Conservation (phyloP, 2,113 vertebrate genomes). For the Hippocampus guttulatus region DNA sequence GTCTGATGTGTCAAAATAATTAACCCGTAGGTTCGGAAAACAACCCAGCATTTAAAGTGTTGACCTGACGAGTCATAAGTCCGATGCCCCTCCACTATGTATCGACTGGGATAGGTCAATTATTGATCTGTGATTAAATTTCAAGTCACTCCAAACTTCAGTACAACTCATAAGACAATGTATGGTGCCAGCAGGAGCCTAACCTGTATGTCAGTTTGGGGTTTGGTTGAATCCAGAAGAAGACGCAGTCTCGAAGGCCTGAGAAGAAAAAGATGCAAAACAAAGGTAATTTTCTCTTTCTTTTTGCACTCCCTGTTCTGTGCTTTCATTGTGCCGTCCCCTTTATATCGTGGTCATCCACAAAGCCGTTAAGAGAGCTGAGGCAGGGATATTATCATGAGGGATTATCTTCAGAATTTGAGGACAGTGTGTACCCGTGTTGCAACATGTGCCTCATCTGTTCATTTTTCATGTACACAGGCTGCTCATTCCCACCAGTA, state of each 20-base stretch:
- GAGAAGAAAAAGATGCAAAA: slow-evolving; percentile 33
- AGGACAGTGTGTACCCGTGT: slow-evolving; percentile 10
- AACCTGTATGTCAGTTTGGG: slow-evolving; percentile 25
- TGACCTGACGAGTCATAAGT: too few relatives aligned
- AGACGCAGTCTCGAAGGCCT: not conserved
- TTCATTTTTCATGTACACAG: not conserved
- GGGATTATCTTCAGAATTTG: slow-evolving; percentile 21
- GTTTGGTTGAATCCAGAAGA: not conserved
- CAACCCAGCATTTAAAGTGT: too few relatives aligned
- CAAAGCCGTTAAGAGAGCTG: slow-evolving; percentile 28
- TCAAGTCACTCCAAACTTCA: not conserved
- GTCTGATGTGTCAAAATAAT: too few relatives aligned
- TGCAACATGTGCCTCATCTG: not conserved
- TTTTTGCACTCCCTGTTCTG: slow-evolving; percentile 38
- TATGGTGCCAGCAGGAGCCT: not conserved
- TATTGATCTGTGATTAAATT: too few relatives aligned
- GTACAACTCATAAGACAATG: not conserved
- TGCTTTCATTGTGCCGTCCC: not conserved
- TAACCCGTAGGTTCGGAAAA: too few relatives aligned
- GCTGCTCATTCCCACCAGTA: not conserved
- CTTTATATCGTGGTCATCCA: slow-evolving; percentile 24
- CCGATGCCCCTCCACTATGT: too few relatives aligned
- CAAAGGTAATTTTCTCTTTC: slow-evolving; percentile 45
- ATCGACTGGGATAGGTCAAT: too few relatives aligned
- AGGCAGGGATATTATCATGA: slow-evolving; percentile 9